phyloP scores from a whole-genome alignment of 1,140 invertebrate genomes.

The Drosophila nigrodunni region DNA sequence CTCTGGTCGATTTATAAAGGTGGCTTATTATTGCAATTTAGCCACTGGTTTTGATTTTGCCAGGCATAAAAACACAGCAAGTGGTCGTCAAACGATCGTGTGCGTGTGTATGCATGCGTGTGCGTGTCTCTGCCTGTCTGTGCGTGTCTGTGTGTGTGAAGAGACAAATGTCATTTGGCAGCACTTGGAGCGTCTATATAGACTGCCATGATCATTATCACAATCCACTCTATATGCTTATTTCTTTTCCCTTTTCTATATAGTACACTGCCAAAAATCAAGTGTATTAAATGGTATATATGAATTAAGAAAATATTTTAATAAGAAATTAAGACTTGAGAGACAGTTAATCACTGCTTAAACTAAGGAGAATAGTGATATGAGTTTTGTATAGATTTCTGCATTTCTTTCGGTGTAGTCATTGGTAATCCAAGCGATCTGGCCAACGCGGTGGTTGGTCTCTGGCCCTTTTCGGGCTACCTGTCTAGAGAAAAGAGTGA shows the following conservation, averaged over 20 bases:
- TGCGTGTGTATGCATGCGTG: slow-evolving; percentile 2
- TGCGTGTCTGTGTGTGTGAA: slow-evolving; percentile 19
- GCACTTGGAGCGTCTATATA: slow-evolving; percentile 83
- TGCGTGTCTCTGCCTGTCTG: slow-evolving; percentile 1
- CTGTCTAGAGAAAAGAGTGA: slow-evolving; percentile 26
- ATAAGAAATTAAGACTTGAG: too few relatives aligned
- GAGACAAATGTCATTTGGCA: slow-evolving; percentile 84
- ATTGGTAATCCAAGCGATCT: slow-evolving; percentile 55
- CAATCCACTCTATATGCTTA: slow-evolving; percentile 73
- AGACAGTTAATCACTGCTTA: too few relatives aligned
- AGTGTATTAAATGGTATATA: too few relatives aligned
- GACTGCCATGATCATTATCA: slow-evolving; percentile 85
- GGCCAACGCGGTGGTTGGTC: slow-evolving; percentile 70
- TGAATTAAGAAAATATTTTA: too few relatives aligned
- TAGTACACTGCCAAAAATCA: not conserved
- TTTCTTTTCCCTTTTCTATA: slow-evolving; percentile 20
- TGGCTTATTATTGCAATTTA: slow-evolving; percentile 85
- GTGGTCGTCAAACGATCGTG: slow-evolving; percentile 37
- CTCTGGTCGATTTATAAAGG: slow-evolving; percentile 79
- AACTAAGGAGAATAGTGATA: too few relatives aligned
- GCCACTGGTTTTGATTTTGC: slow-evolving; percentile 84
- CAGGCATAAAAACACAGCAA: slow-evolving; percentile 67
- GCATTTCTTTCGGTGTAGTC: not conserved
- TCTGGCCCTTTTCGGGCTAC: slow-evolving; percentile 25
- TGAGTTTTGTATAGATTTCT: not conserved